These are phyloP conservation scores for Heterodera filipjevi DNA, from an alignment of 2,888 invertebrate genomes.

Conservation along the genomic window DNA sequence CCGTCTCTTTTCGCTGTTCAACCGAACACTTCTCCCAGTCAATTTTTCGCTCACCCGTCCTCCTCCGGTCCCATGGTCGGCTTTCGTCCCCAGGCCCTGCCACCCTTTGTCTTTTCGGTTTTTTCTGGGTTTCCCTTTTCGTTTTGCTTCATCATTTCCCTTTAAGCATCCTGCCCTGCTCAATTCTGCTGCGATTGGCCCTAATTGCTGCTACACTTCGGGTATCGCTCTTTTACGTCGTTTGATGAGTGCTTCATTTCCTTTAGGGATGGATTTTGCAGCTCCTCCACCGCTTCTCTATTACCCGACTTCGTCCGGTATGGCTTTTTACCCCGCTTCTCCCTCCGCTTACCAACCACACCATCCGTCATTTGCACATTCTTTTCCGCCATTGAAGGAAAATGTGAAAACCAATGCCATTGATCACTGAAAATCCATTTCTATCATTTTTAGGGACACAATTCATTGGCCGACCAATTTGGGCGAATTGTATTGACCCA, in stretches of 20 bases:
- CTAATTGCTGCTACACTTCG: not conserved
- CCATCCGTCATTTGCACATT: not conserved
- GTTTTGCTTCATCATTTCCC: not conserved
- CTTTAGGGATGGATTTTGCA: not conserved
- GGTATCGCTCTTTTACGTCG: too few relatives aligned
- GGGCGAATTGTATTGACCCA: not conserved
- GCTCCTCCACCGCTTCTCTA: not conserved
- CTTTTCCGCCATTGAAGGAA: not conserved
- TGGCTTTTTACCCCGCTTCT: not conserved
- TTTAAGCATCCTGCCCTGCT: not conserved
- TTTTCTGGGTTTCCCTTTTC: too few relatives aligned
- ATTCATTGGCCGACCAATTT: not conserved
- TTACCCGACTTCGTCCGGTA: not conserved
- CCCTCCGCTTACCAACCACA: not conserved
- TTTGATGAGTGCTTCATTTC: not conserved
- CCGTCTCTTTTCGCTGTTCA: not conserved
- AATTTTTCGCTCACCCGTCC: not conserved
- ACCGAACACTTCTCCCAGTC: not conserved
- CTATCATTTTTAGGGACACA: not conserved
- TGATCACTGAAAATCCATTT: not conserved
- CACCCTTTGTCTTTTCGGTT: not conserved
- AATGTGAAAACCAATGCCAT: not conserved
- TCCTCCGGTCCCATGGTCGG: not conserved
- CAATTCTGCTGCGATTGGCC: not conserved
- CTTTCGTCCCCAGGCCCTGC: not conserved